phyloP scores from a whole-genome alignment of 2,888 invertebrate genomes.

The Athrips mouffetella region DNA sequence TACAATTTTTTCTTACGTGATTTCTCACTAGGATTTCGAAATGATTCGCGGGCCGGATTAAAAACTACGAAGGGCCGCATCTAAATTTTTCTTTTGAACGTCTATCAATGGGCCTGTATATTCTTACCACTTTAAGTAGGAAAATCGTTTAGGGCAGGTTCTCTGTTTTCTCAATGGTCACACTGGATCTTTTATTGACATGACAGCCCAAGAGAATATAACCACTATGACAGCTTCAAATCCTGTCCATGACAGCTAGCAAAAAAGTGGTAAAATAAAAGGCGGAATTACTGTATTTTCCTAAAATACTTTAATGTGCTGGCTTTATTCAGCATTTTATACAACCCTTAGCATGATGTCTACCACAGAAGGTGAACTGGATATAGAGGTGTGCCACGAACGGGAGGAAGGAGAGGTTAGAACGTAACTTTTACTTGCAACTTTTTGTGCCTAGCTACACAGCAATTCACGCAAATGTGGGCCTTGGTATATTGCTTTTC shows the following conservation, averaged over 20 bases:
- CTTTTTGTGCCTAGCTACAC: constrained; percentile 6
- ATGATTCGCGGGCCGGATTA: too few species aligned
- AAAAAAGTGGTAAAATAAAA: constrained; percentile 26
- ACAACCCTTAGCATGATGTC: constrained; percentile 61
- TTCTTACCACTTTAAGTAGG: too few species aligned
- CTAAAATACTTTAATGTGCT: constrained; percentile 50
- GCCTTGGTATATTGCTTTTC: too few species aligned
- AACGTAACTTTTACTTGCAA: constrained; percentile 35
- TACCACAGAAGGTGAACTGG: constrained; percentile 79
- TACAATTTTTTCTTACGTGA: too few species aligned
- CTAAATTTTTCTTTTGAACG: too few species aligned
- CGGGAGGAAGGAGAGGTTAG: constrained; percentile 83
- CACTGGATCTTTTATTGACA: too few species aligned
- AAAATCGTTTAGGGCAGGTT: too few species aligned
- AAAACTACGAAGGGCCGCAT: too few species aligned
- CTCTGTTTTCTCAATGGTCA: too few species aligned
- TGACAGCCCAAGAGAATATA: not conserved
- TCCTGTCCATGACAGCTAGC: not conserved
- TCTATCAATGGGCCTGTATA: too few species aligned
- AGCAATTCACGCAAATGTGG: too few species aligned
- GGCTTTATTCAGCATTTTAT: constrained; percentile 34
- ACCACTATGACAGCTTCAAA: not conserved
- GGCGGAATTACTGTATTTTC: constrained; percentile 52
- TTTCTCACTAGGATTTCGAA: too few species aligned
- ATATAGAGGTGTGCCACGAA: constrained; percentile 78